Evolutionary conservation across 2,113 vertebrate species (phyloP).

Genomic region (Malurus cyaneus): DNA sequence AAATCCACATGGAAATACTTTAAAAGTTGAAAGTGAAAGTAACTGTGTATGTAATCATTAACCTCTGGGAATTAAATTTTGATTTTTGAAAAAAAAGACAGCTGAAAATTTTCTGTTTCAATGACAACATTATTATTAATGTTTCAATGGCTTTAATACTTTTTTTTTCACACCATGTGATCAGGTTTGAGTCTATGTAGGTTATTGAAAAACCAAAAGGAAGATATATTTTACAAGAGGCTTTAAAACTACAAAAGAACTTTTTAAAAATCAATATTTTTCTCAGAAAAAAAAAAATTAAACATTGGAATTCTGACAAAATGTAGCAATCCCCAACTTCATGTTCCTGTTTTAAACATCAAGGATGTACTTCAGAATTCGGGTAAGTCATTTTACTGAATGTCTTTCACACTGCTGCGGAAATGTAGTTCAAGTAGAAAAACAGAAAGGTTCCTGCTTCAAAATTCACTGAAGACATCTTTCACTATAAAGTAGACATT

Average conservation of each 20-base stretch:
- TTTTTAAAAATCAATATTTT: accelerated
- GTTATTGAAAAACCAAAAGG: not conserved
- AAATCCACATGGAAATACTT: not conserved
- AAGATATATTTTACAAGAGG: not conserved
- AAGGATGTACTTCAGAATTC: not conserved
- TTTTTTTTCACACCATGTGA: not conserved
- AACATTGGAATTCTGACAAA: not conserved
- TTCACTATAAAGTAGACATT: not conserved
- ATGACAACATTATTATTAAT: not conserved
- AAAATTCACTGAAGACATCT: not conserved
- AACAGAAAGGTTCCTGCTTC: not conserved
- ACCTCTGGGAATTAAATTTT: not conserved
- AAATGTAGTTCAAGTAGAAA: not conserved
- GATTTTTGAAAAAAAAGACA: not conserved
- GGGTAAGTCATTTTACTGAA: not conserved
- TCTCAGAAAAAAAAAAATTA: not conserved
- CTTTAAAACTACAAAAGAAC: not conserved
- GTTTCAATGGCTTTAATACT: accelerated
- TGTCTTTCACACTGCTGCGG: not conserved
- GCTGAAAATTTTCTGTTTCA: not conserved
- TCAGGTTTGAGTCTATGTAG: not conserved
- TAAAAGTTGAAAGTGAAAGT: not conserved
- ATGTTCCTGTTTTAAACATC: not conserved
- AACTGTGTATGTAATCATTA: not conserved
- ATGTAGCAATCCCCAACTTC: not conserved